Evolutionary conservation across 1,140 invertebrate species (phyloP), one percentile per base, ranked within the genome.

Genomic region (Drosophila truncata): DNA sequence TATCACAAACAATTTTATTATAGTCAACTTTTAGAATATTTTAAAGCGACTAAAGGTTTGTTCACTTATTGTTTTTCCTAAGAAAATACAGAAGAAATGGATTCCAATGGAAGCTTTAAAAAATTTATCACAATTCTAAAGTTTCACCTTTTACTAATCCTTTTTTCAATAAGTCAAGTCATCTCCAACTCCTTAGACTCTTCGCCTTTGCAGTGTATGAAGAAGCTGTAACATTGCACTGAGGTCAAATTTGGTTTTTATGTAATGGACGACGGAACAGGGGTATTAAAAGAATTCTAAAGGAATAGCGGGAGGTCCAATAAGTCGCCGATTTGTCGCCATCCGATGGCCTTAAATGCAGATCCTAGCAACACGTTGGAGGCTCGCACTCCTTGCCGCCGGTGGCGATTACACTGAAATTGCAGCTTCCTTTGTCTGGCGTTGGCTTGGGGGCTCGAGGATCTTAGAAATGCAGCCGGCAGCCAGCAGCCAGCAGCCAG

Each of bases 201-300:
- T 35, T 23, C 7, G 10, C 4, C 46, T 37, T 65, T 44, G 75
- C 14, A 25, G 41, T 39, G 58, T 44, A 83, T 60, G 66, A 77
- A 73, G 50, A n/a, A n/a, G 63, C 9, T 35, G 79, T 84, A 69
- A 63, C 49, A 77, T 69, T 84, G 79, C 80, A 72, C 62, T 64
- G 47, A 54, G 61, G 33, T 60, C 31, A 49, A 74, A 74, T 41
- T 44, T 60, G 65, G 41, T 27, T 76, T 77, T 83, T 79, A 77
- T 66, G 39, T 79, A 84, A 84, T 84, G 66, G 59, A 41, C 49
- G 6, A 39, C 50, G 46, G 35, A 52, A 31, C 52, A 62, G 31
- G 27, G 33, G 41, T 59, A 65, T 61, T 50, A 54, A 74, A 54
- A 44, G 18, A 25, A 55, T 61, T 74, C 61, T 52, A 35, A 47